Percentiles rank a stretch among this genome's conserved stretches.
Evolutionary conservation across 2,113 vertebrate species (phyloP).

Genomic region (Pachyramphus minor): DNA sequence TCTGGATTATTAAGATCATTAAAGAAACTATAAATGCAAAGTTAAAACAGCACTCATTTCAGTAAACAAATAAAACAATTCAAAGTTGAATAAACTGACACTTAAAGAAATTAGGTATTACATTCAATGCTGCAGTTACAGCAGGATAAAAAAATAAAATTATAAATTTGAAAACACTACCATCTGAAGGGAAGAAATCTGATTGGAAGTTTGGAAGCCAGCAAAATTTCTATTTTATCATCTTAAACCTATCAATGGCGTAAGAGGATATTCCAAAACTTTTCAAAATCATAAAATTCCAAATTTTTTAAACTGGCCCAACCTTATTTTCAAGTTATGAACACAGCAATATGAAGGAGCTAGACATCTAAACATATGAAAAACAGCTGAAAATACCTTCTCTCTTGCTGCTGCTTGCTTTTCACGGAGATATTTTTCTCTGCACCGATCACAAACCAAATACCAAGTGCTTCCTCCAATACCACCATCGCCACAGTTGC

Average conservation of each 20-base stretch:
- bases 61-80: background rate
- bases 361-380: background rate
- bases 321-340: background rate
- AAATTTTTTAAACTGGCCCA: background rate
- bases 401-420: conserved; percentile 96
- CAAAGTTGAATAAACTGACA: background rate
- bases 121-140: background rate
- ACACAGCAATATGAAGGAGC: background rate
- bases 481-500: conserved; percentile 96
- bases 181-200: background rate
- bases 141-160: background rate
- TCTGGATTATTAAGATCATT: background rate
- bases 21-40: background rate
- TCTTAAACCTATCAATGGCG: background rate
- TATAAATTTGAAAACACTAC: background rate
- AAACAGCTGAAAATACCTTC: conserved; percentile 79
- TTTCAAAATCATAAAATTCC: background rate
- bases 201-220: background rate
- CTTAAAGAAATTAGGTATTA: background rate
- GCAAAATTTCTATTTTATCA: background rate
- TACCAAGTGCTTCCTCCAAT: conserved; percentile 99
- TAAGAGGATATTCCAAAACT: background rate
- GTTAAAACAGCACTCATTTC: background rate
- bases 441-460: conserved; percentile 94
- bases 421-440: conserved; percentile 96